A percentile compares a stretch with the other conserved stretches of the same genome.
Evolutionary conservation across 2,888 invertebrate genomes (phyloP).

Genomic region (Bombylius discolor): DNA sequence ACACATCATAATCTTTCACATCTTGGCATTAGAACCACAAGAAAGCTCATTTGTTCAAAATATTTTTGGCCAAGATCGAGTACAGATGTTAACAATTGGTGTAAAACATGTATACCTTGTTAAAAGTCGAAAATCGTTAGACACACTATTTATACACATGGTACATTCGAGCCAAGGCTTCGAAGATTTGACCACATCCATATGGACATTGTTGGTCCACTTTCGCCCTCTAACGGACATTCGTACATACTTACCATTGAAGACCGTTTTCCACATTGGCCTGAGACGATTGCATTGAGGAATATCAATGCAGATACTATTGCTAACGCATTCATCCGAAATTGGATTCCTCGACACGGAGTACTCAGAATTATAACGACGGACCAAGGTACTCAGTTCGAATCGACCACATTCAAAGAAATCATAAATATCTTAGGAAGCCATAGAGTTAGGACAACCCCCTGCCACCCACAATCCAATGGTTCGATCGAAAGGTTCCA

Average conservation of each 20-base stretch:
- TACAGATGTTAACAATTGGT: too few species aligned
- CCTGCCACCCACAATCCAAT: not conserved
- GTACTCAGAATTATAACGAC: constrained; percentile 12
- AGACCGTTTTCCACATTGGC: too few species aligned
- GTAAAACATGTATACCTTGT: too few species aligned
- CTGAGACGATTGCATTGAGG: too few species aligned
- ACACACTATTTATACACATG: too few species aligned
- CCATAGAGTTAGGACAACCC: not conserved
- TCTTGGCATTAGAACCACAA: too few species aligned
- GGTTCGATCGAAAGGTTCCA: not conserved
- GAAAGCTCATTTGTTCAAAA: too few species aligned
- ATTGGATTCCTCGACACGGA: not conserved
- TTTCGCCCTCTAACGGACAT: not conserved
- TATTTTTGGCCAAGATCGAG: too few species aligned
- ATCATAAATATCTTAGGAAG: constrained; percentile 1
- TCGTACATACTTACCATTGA: too few species aligned
- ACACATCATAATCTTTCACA: too few species aligned
- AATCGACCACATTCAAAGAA: constrained; percentile 16
- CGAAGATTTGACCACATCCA: not conserved
- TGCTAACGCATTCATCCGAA: not conserved
- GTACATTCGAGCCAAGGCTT: not conserved
- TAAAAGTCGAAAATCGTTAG: too few species aligned
- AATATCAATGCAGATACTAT: not conserved
- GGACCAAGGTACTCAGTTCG: constrained; percentile 19
- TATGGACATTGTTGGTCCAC: not conserved